Evolutionary conservation across 2,113 vertebrate genomes (phyloP), one percentile per base, ranked within the genome.

Genomic region (Scomber scombrus): DNA sequence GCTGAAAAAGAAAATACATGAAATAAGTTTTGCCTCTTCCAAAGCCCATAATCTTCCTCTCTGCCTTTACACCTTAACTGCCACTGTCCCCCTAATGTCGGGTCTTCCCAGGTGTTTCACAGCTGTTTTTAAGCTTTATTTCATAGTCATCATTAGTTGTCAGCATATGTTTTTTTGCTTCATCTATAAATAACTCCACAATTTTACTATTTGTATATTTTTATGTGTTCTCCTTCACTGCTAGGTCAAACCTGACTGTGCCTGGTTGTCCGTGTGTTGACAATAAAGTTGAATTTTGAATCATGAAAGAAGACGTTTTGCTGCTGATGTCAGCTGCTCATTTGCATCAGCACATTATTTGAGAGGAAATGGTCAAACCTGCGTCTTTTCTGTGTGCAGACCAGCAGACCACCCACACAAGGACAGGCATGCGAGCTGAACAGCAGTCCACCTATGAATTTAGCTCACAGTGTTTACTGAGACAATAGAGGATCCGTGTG

Each of bases 401-500:
- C 55, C 11, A 66, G 18, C 54, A 40, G 75, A 81, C 75, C 79
- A 75, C 84, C 79, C 75, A 34, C 26, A 7, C 3, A 34, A 54
- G 40, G 26, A 11, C 11, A 29, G 31, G 43, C 2, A 34, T 66
- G 60, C 14, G 8, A 61, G 15, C 26, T 26, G 7, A 19, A 57
- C 46, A 21, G 14, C 54, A 43, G 40, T 21, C 15, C 4, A 5
- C 5, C 10, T 0, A 3, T 4, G 43, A 4, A 57, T 31, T 49
- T 5, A 69, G 51, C 70, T 52, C 29, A 6, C 50, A 40, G 46
- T 60, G 68, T 69, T 86, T 60, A 52, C 40, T 49, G 61, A 67
- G 56, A 62, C 56, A 85, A 64, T 0, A 66, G 61, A 60, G 61
- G 67, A 66, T 71, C 43, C 34, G 75, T 66, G 75, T 83, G 80